A percentile compares a stretch with the other conserved stretches of the same genome.
These are phyloP conservation scores for Colletes collaris DNA, from an alignment of 2,888 invertebrate species.

Conservation along the genomic window DNA sequence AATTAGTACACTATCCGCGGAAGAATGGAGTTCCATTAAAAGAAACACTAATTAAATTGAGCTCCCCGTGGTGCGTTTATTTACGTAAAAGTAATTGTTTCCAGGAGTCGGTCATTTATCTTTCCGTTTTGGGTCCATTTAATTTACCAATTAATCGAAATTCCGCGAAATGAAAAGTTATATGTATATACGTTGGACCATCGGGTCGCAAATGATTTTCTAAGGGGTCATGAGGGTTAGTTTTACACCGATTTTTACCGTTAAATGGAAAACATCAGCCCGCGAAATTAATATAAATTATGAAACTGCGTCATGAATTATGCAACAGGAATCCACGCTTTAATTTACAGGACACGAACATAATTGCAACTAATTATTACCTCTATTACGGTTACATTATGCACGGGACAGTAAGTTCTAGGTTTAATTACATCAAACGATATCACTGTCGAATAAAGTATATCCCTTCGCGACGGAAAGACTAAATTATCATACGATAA, in stretches of 20 bases:
- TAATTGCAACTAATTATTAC: slow-evolving; percentile 34
- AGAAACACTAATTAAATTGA: slow-evolving; percentile 43
- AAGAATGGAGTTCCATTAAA: slow-evolving; percentile 26
- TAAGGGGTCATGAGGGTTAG: too few relatives aligned
- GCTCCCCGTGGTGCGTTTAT: slow-evolving; percentile 6
- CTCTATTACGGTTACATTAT: slow-evolving; percentile 33
- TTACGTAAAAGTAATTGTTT: slow-evolving; percentile 8
- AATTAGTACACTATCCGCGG: slow-evolving; percentile 38
- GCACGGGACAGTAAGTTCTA: slow-evolving; percentile 18
- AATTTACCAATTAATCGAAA: neutral
- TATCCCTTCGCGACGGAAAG: neutral
- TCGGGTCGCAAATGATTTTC: too few relatives aligned
- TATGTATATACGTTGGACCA: too few relatives aligned
- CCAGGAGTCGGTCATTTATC: slow-evolving; percentile 12
- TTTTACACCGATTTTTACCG: too few relatives aligned
- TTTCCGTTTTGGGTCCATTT: neutral
- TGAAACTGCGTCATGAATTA: too few relatives aligned
- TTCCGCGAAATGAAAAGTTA: neutral
- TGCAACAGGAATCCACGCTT: too few relatives aligned
- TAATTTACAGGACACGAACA: too few relatives aligned
- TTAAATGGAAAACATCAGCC: too few relatives aligned
- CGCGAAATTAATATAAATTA: too few relatives aligned
- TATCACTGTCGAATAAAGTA: too few relatives aligned
- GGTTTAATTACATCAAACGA: too few relatives aligned
- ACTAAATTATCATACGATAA: slow-evolving; percentile 22